Evolutionary conservation across 1,140 invertebrate species (phyloP).

Genomic region (Nixonia krombeini): DNA sequence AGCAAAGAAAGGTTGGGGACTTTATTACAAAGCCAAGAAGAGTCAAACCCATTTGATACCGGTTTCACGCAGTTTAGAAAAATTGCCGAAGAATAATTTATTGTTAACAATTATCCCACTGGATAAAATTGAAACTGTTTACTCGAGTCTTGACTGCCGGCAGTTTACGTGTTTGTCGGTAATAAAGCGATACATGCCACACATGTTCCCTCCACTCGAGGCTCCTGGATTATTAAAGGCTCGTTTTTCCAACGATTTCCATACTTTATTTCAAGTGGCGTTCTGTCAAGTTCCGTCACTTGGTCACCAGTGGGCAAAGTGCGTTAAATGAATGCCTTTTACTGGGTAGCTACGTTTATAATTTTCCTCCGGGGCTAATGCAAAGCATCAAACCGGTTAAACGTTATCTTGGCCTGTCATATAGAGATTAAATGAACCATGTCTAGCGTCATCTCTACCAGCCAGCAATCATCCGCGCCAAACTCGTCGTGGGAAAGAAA

Average conservation of each 20-base stretch:
- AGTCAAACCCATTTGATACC: too few relatives aligned
- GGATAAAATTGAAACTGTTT: too few relatives aligned
- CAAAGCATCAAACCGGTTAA: slow-evolving; percentile 45
- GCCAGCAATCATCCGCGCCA: slow-evolving; percentile 33
- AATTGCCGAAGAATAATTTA: too few relatives aligned
- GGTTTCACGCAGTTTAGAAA: too few relatives aligned
- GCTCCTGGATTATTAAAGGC: not conserved
- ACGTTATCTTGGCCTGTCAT: slow-evolving; percentile 49
- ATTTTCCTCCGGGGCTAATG: slow-evolving; percentile 43
- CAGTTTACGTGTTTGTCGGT: too few relatives aligned
- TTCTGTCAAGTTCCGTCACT: slow-evolving; percentile 45
- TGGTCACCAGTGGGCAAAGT: slow-evolving; percentile 41
- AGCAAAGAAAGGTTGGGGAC: too few relatives aligned
- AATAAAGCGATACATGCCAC: too few relatives aligned
- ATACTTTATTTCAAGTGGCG: slow-evolving; percentile 38
- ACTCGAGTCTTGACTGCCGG: too few relatives aligned
- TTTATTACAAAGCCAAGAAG: too few relatives aligned
- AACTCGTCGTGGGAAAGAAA: slow-evolving; percentile 35
- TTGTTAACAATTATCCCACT: too few relatives aligned
- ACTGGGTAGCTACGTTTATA: slow-evolving; percentile 43
- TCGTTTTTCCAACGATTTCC: slow-evolving; percentile 31
- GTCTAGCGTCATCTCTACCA: slow-evolving; percentile 40
- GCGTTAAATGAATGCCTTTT: slow-evolving; percentile 44
- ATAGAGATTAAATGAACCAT: slow-evolving; percentile 47
- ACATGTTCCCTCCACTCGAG: too few relatives aligned